Base-by-base conservation (phyloP, 1,140 invertebrate species). In the Drosophila virilis region DNA sequence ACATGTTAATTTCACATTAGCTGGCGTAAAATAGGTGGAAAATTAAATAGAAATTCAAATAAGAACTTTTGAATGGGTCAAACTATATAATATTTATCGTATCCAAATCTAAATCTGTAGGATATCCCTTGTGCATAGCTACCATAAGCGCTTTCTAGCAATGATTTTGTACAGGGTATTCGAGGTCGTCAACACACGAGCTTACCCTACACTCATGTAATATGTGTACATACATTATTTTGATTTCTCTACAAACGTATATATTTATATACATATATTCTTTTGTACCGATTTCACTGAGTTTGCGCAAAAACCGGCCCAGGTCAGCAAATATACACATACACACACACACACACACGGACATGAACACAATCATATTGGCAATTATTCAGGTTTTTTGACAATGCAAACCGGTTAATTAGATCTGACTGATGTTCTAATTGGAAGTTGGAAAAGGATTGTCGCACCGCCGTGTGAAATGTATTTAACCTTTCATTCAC, bases 401-500 rank as follows among this genome's bases (percentile, higher is more conserved):
- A 40, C 43, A 64, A 70, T 60, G 58, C 38, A 65, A 84, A 85
- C 81, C 81, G 74, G 81, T 85, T 86, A 68, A 74, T 74, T 70
- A 51, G 50, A 52, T 54, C 32, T 12, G 8, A 8, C 22, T 33
- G n/a, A 52, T 51, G 54, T 52, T 72, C 62, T 38, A 58, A 66
- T 66, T 72, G 40, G 62, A 65, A 22, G 0, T 43, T 28, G 5
- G 6, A 54, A 12, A 6, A 8, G 45, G 17, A 45, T 66, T 35
- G 15, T 35, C 15, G 17, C 15, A 45, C 33, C 51, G 45, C 40
- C 8, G 42, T 64, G 68, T 43, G 61, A 72, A 52, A 37, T 15
- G n/a, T 17, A 38, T 22, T 58, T 58, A 43, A 35, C 37, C 51
- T 35, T 40, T 43, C 54, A 32, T 66, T 32, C 45, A 59, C 45